phyloP scores from a whole-genome alignment of 2,113 vertebrate genomes.

The Acrocephalus arundinaceus region DNA sequence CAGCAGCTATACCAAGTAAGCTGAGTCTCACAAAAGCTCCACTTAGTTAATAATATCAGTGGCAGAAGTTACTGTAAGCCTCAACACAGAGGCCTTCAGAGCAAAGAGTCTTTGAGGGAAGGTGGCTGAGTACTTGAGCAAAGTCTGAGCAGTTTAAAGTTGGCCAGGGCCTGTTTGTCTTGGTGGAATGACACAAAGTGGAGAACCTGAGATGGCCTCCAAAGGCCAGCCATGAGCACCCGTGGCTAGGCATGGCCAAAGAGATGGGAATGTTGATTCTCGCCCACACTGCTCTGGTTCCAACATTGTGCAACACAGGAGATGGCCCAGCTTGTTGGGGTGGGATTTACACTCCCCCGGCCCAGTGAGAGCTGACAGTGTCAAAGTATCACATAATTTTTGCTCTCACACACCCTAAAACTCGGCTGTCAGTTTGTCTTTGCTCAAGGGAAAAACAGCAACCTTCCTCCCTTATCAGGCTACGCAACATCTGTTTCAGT shows the following conservation, averaged over 20 bases:
- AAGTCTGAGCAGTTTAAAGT: neutral
- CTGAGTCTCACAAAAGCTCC: neutral
- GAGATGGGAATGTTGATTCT: neutral
- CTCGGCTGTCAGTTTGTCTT: neutral
- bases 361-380: neutral
- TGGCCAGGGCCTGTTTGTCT: neutral
- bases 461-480: neutral
- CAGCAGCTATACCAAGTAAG: neutral
- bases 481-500: slow-evolving; percentile 32
- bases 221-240: neutral
- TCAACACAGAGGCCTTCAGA: neutral
- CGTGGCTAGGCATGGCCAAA: neutral
- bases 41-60: fast-evolving
- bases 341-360: neutral
- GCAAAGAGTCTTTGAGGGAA: neutral
- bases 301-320: neutral
- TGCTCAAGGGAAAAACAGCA: neutral
- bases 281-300: fast-evolving
- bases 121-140: neutral
- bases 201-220: neutral
- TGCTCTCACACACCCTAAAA: neutral
- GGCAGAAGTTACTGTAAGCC: neutral
- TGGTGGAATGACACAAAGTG: neutral
- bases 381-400: neutral
- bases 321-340: fast-evolving